A percentile compares a stretch with the other conserved stretches of the same genome.
Conservation (phyloP, 2,888 invertebrate species). For the Ophraella communa region DNA sequence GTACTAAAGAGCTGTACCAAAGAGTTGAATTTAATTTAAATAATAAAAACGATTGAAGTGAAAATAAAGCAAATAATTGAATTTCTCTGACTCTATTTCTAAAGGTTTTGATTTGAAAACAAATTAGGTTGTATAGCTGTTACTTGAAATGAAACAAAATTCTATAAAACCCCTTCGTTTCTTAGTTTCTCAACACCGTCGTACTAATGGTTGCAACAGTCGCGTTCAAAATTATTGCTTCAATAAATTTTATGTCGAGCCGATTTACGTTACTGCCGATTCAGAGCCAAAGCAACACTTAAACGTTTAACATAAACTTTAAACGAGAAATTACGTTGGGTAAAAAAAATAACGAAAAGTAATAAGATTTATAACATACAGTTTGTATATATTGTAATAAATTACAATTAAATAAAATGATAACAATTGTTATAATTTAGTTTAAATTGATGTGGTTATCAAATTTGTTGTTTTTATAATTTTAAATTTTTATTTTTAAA, state of each 20-base stretch:
- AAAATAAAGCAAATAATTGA: too few relatives aligned
- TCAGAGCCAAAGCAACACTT: constrained; percentile 17
- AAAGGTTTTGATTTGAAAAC: constrained; percentile 17
- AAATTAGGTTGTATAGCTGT: constrained; percentile 18
- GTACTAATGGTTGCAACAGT: constrained; percentile 6
- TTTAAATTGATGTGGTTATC: too few relatives aligned
- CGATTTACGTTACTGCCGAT: constrained; percentile 26
- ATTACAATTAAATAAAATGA: too few relatives aligned
- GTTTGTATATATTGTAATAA: too few relatives aligned
- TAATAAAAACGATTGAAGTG: too few relatives aligned
- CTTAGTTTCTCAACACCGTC: constrained; percentile 12
- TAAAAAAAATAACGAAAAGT: neutral
- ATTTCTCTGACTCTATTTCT: neutral
- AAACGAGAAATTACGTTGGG: neutral
- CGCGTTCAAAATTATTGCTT: constrained; percentile 22
- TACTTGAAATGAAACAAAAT: constrained; percentile 15
- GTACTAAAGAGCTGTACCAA: too few relatives aligned
- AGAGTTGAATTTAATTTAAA: too few relatives aligned
- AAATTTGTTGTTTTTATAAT: too few relatives aligned
- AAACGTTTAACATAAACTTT: neutral
- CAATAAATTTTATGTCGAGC: constrained; percentile 21
- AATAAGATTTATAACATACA: too few relatives aligned
- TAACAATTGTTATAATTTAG: too few relatives aligned
- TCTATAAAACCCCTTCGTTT: constrained; percentile 20
- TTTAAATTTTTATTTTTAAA: too few relatives aligned